Conservation (phyloP, 1,140 invertebrate genomes). For the Stenopsyche tienmushanensis region DNA sequence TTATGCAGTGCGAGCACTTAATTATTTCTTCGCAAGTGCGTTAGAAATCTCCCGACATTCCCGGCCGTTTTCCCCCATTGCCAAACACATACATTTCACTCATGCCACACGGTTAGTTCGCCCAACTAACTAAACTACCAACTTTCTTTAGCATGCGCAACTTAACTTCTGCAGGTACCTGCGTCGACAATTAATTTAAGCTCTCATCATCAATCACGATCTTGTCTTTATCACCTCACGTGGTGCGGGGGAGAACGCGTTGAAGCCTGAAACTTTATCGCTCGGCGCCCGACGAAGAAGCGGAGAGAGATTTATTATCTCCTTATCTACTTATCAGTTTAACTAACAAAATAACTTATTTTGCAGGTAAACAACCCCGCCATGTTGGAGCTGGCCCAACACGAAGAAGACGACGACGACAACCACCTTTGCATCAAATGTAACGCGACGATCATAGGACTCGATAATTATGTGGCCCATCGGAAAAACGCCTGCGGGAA, state of each 20-base stretch:
- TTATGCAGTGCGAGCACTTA: slow-evolving; percentile 21
- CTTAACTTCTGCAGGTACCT: slow-evolving; percentile 30
- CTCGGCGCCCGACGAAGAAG: slow-evolving; percentile 32
- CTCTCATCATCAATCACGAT: slow-evolving; percentile 42
- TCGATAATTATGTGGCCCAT: slow-evolving; percentile 81
- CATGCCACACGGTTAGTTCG: slow-evolving; percentile 3
- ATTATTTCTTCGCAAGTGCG: slow-evolving; percentile 34
- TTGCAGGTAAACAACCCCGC: slow-evolving; percentile 23
- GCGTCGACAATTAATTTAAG: slow-evolving; percentile 43
- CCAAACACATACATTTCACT: slow-evolving; percentile 12
- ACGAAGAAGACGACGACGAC: slow-evolving; percentile 68
- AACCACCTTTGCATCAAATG: slow-evolving; percentile 85
- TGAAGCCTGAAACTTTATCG: slow-evolving; percentile 40
- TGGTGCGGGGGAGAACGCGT: slow-evolving; percentile 30
- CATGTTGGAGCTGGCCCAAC: slow-evolving; percentile 37
- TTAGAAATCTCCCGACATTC: slow-evolving; percentile 5
- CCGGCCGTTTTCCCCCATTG: not conserved
- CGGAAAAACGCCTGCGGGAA: slow-evolving; percentile 66
- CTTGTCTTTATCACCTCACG: slow-evolving; percentile 41
- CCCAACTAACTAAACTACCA: slow-evolving; percentile 28
- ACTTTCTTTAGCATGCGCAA: slow-evolving; percentile 35
- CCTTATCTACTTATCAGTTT: slow-evolving; percentile 40
- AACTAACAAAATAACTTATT: slow-evolving; percentile 28
- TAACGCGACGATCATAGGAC: slow-evolving; percentile 73
- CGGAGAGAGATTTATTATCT: slow-evolving; percentile 41